phyloP scores from a whole-genome alignment of 1,140 invertebrate species.

The Adoxophyes honmai region DNA sequence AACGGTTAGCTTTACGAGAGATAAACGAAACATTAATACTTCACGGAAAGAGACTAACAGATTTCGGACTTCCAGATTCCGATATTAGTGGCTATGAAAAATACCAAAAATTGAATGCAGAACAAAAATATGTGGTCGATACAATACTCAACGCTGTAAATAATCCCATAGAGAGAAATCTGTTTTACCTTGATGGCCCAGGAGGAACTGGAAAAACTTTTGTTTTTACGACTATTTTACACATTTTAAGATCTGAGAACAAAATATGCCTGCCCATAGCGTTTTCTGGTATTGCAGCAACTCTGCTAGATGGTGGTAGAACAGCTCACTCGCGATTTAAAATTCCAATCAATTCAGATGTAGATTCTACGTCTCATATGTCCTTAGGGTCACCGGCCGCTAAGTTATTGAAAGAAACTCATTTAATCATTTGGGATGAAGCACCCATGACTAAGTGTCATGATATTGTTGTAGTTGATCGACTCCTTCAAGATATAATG shows the following conservation, averaged over 20 bases:
- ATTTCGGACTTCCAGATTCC: conserved; percentile 25
- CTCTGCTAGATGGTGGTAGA: conserved; percentile 58
- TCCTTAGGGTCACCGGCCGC: conserved; percentile 23
- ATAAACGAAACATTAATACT: conserved; percentile 21
- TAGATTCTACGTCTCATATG: conserved; percentile 27
- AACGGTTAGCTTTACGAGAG: conserved; percentile 22
- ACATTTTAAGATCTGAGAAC: conserved; percentile 28
- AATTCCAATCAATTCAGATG: conserved; percentile 35
- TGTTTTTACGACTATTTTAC: conserved; percentile 26
- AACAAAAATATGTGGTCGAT: conserved; percentile 28
- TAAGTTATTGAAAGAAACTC: conserved; percentile 25
- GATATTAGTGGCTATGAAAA: conserved; percentile 24
- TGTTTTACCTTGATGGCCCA: conserved; percentile 26
- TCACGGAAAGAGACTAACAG: conserved; percentile 17
- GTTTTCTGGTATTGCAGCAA: conserved; percentile 70
- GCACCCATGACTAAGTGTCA: conserved; percentile 25
- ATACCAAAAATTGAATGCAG: conserved; percentile 23
- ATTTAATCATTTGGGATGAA: conserved; percentile 28
- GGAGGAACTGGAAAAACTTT: conserved; percentile 24
- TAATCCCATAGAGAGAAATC: conserved; percentile 23
- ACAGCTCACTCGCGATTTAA: conserved; percentile 55
- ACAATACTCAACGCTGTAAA: conserved; percentile 25
- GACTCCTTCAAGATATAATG: conserved; percentile 25
- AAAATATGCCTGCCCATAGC: conserved; percentile 52
- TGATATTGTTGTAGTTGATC: conserved; percentile 25